A percentile compares a stretch with the other conserved stretches of the same genome.
Evolutionary conservation across 2,113 vertebrate species (phyloP).

Genomic region (Pomatorhinus ruficollis): DNA sequence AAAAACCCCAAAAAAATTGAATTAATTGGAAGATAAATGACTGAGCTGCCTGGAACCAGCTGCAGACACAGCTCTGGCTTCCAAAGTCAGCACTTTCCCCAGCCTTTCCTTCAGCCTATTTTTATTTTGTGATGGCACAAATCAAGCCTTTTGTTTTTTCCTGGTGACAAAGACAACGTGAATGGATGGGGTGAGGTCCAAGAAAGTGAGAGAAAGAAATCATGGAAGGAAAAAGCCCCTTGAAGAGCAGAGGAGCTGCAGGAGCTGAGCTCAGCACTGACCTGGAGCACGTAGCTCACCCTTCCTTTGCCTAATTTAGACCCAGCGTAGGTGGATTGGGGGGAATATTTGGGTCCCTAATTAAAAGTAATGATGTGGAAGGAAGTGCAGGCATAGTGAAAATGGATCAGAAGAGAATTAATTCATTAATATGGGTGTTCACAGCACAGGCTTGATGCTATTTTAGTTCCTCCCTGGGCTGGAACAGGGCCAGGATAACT

Average conservation of each 20-base stretch:
- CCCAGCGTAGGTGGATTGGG: neutral
- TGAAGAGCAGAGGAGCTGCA: neutral
- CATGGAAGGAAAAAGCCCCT: neutral
- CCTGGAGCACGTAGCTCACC: slow-evolving; percentile 28
- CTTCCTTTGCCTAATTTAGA: slow-evolving; percentile 2
- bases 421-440: neutral
- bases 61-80: neutral
- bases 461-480: neutral
- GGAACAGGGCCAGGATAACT: neutral
- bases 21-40: neutral
- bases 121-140: neutral
- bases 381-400: slow-evolving; percentile 39
- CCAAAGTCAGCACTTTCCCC: neutral
- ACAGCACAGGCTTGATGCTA: neutral
- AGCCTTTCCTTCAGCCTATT: neutral
- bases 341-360: neutral
- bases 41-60: neutral
- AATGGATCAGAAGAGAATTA: slow-evolving; percentile 31
- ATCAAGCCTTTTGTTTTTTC: neutral
- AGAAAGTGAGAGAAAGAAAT: neutral
- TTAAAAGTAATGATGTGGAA: slow-evolving; percentile 5
- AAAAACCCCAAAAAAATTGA: neutral
- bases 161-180: neutral
- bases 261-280: neutral
- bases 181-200: neutral